Evolutionary conservation across 64 coral and sea anemone species (phyloP).

Genomic region (Porites australiensis): DNA sequence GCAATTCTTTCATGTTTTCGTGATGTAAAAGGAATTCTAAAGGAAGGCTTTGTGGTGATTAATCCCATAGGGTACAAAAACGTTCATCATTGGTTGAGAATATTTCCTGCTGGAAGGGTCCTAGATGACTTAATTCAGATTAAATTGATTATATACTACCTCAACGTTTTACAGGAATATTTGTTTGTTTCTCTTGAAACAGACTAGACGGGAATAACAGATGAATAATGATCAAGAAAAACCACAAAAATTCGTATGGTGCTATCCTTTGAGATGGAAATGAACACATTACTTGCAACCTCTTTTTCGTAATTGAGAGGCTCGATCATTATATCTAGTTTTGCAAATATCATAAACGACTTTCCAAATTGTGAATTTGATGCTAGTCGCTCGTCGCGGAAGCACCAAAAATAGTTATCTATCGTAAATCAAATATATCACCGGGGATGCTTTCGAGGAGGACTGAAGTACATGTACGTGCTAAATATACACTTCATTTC

Average conservation of each 20-base stretch:
- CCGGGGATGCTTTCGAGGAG: too few species aligned
- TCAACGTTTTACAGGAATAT: background rate
- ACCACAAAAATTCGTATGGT: constrained; percentile 20
- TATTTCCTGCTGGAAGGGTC: background rate
- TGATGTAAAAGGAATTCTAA: too few species aligned
- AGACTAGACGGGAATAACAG: background rate
- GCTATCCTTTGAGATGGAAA: background rate
- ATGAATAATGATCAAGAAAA: background rate
- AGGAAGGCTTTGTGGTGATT: background rate
- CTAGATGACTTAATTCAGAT: background rate
- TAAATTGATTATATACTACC: background rate
- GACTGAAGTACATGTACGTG: background rate
- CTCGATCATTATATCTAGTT: background rate
- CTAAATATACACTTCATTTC: background rate
- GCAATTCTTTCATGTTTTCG: background rate
- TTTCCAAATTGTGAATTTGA: background rate
- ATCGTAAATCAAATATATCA: background rate
- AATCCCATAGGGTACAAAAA: background rate
- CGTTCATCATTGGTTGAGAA: background rate
- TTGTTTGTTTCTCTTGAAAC: constrained; percentile 39
- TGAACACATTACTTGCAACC: background rate
- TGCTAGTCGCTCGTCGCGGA: background rate
- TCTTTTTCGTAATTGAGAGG: background rate
- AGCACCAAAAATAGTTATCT: constrained; percentile 6
- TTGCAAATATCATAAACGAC: constrained; percentile 6